Evolutionary conservation across 2,888 invertebrate species (phyloP), one percentile per base, ranked within the genome.

Genomic region (Xanthorhoe spadicearia): DNA sequence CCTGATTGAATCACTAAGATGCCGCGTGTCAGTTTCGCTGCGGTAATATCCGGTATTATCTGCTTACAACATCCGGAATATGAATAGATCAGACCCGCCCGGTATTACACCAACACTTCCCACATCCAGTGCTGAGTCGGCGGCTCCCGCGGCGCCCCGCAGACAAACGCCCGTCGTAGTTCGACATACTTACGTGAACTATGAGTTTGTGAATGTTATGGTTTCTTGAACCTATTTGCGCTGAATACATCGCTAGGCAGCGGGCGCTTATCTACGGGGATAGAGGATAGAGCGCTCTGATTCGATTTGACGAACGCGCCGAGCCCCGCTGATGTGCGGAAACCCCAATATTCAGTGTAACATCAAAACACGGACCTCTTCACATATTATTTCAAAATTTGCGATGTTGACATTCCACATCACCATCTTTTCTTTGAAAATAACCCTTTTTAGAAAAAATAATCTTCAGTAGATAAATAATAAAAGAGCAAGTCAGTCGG

Each of bases 61-160:
- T 54, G 54, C 54, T 54, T 54, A 54, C 54, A 38, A 38, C 54
- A 38, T 35, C 38, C 38, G 38, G 38, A 43, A 13, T 43, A 43
- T 43, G 38, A 43, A 38, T 38, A 38, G 38, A 43, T 4, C 4
- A 43, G 38, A 2, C n/a, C n/a, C 38, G 38, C 38, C 3, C 38
- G 38, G 0, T 13, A 6, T 7, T 32, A 32, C 32, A 43, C 38
- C 38, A 43, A 43, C 10, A 43, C 38, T 43, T 10, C 13, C 10
- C 13, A 43, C 38, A 43, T 13, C 13, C 38, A 43, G 38, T 10
- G 38, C 38, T 43, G 38, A 43, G 13, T 43, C 38, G 38, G 38
- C 38, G 13, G 38, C 13, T 43, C 38, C 38, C 13, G 38, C 38
- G 6, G n/a, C n/a, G n/a, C n/a, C n/a, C 13, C 38, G 38, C 13